Percentiles rank a stretch among this genome's conserved stretches.
Evolutionary conservation across 2,888 invertebrate genomes (phyloP).

Genomic region (Acronicta psi): DNA sequence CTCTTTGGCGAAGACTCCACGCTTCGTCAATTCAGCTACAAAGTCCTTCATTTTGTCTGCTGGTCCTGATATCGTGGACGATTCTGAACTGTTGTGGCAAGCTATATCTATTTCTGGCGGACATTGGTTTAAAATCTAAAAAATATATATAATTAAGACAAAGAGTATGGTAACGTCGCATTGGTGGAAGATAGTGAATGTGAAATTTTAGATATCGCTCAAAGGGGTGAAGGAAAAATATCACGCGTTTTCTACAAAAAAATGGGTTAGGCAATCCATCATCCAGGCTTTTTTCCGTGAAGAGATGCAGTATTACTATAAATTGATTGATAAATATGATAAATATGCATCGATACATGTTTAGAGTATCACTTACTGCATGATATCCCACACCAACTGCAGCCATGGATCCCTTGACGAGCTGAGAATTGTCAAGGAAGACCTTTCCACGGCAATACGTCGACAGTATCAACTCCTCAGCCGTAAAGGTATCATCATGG

Average conservation of each 20-base stretch:
- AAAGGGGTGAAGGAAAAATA: no score
- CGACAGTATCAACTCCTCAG: constrained; percentile 93
- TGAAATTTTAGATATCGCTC: no score
- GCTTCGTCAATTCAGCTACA: constrained; percentile 77
- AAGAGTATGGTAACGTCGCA: no score
- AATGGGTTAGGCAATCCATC: no score
- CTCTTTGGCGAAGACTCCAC: constrained; percentile 74
- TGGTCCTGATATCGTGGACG: constrained; percentile 94
- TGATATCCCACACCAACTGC: constrained; percentile 92
- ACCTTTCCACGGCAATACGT: constrained; percentile 94
- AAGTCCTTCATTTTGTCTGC: constrained; percentile 89
- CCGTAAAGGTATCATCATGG: constrained; percentile 91
- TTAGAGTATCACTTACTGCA: constrained; percentile 70
- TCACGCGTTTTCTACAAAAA: no score
- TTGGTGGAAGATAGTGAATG: no score
- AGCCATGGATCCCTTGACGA: constrained; percentile 95
- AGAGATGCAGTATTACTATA: no score
- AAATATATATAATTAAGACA: not conserved
- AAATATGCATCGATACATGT: no score
- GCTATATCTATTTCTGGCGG: constrained; percentile 92
- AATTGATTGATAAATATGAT: no score
- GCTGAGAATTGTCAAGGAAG: constrained; percentile 89
- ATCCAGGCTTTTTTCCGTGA: no score
- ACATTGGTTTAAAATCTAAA: constrained; percentile 56
- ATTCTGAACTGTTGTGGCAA: constrained; percentile 94